Conservation (phyloP, 92 coral and sea anemone genomes). For the Nematostella vectensis region DNA sequence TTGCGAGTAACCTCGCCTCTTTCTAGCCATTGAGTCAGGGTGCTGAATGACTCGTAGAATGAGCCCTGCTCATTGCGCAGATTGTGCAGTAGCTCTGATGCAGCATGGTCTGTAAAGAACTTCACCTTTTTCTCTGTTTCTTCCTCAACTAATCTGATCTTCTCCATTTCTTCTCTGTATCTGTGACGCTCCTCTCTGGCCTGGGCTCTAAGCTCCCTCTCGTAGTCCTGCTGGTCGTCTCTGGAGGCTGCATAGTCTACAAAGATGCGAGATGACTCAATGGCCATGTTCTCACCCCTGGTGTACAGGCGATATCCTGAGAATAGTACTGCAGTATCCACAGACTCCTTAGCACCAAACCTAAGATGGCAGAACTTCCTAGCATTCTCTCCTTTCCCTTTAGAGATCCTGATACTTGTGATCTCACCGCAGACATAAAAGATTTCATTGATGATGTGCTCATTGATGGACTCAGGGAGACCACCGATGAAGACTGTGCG, state of each 20-base stretch:
- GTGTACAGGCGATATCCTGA: conserved; percentile 52
- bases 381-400: conserved; percentile 20
- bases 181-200: conserved; percentile 47
- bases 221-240: conserved; percentile 31
- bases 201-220: conserved; percentile 16
- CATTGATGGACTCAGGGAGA: conserved; percentile 45
- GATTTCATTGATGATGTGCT: conserved; percentile 49
- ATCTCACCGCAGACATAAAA: conserved; percentile 59
- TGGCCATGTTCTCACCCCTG: conserved; percentile 28
- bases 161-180: conserved; percentile 7
- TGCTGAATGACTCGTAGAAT: conserved; percentile 32
- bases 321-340: conserved; percentile 56
- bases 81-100: conserved; percentile 41
- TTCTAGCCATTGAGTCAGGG: conserved; percentile 63
- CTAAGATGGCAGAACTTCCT: conserved; percentile 47
- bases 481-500: conserved; percentile 56
- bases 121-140: conserved; percentile 9
- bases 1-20: conserved; percentile 69
- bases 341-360: conserved; percentile 37
- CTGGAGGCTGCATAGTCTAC: conserved; percentile 52
- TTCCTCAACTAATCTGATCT: not conserved
- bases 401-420: conserved; percentile 33
- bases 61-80: conserved; percentile 36
- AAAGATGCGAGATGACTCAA: conserved; percentile 41
- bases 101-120: conserved; percentile 17